Conservation (phyloP, 1,140 invertebrate genomes). For the Colletes latitarsis region DNA sequence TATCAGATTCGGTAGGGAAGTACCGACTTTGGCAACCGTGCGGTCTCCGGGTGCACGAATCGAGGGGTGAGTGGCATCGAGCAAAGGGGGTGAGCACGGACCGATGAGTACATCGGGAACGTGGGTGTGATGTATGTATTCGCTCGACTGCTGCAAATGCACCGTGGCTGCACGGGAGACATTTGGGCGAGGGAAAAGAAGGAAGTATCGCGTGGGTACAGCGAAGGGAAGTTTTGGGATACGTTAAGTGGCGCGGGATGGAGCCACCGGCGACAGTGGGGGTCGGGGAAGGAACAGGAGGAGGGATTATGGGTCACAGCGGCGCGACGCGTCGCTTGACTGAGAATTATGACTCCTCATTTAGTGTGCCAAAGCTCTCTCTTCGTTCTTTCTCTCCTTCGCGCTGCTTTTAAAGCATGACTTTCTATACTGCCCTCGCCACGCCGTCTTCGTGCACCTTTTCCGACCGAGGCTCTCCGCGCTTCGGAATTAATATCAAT, state of each 20-base stretch:
- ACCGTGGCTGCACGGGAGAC: slow-evolving; percentile 26
- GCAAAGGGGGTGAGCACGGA: slow-evolving; percentile 10
- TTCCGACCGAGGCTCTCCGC: neutral
- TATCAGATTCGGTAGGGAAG: no score
- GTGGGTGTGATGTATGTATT: slow-evolving; percentile 54
- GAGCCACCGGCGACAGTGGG: neutral
- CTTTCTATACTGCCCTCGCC: slow-evolving; percentile 47
- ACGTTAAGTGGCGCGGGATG: slow-evolving; percentile 51
- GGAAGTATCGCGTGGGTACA: slow-evolving; percentile 35
- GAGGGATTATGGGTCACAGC: slow-evolving; percentile 65
- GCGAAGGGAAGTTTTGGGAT: slow-evolving; percentile 50
- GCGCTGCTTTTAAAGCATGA: slow-evolving; percentile 60
- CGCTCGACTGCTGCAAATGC: slow-evolving; percentile 49
- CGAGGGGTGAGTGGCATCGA: neutral
- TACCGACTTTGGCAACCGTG: no score
- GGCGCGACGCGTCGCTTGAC: slow-evolving; percentile 67
- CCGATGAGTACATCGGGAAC: slow-evolving; percentile 59
- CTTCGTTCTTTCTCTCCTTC: slow-evolving; percentile 27
- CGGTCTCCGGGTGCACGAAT: neutral
- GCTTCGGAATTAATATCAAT: no score
- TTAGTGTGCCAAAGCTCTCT: slow-evolving; percentile 60
- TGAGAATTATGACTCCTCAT: slow-evolving; percentile 78
- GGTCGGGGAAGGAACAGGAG: neutral
- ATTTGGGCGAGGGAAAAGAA: neutral
- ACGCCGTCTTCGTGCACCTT: slow-evolving; percentile 7